phyloP scores from a whole-genome alignment of 2,888 invertebrate genomes.

The Caradrina clavipalpis region DNA sequence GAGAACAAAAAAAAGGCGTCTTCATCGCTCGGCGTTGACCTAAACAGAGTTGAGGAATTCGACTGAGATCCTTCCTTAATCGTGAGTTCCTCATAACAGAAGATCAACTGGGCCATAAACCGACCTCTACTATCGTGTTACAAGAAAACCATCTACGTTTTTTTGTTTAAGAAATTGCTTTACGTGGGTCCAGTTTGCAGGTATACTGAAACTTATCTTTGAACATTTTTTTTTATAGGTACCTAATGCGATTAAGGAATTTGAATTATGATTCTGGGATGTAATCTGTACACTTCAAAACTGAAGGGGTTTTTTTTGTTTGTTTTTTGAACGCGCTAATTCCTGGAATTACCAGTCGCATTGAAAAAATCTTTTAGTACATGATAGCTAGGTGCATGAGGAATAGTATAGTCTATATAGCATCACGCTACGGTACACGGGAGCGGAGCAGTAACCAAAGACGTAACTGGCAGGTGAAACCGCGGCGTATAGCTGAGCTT shows the following conservation, averaged over 20 bases:
- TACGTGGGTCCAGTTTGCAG: neutral
- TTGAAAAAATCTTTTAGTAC: no score
- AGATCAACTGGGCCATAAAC: slow-evolving; percentile 51
- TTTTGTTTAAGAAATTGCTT: slow-evolving; percentile 31
- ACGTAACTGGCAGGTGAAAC: no score
- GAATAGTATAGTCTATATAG: no score
- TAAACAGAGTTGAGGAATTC: slow-evolving; percentile 64
- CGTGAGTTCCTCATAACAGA: slow-evolving; percentile 53
- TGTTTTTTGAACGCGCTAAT: no score
- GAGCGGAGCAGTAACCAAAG: no score
- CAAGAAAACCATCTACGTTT: slow-evolving; percentile 31
- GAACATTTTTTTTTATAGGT: neutral
- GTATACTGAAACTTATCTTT: neutral
- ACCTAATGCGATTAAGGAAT: neutral
- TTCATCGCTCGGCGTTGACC: slow-evolving; percentile 50
- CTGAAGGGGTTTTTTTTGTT: no score
- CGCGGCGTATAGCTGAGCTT: neutral
- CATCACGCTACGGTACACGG: no score
- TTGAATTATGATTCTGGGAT: neutral
- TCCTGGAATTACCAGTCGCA: no score
- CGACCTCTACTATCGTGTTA: slow-evolving; percentile 40
- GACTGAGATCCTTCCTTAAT: slow-evolving; percentile 69
- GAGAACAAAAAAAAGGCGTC: slow-evolving; percentile 23
- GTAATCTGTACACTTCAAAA: neutral
- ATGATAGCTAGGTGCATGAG: no score